A percentile compares a stretch with the other conserved stretches of the same genome.
These are phyloP conservation scores for Drosophila nebulosa DNA, from an alignment of 1,140 invertebrate species.

Conservation along the genomic window DNA sequence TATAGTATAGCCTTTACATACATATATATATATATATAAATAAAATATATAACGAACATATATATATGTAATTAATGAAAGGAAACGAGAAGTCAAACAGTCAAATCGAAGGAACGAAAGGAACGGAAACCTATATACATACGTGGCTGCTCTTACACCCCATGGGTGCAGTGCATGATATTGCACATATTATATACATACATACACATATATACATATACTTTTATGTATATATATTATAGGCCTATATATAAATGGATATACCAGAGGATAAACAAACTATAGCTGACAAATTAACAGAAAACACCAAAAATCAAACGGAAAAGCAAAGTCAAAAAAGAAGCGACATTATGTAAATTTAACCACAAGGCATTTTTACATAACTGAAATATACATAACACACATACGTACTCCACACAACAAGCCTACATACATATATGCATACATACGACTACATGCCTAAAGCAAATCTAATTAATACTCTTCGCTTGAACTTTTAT, in stretches of 20 bases:
- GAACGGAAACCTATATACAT: conserved; percentile 41
- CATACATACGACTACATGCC: conserved; percentile 18
- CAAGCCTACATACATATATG: conserved; percentile 1
- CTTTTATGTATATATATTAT: conserved; percentile 32
- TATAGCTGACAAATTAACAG: conserved; percentile 18
- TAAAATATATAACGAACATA: conserved; percentile 15
- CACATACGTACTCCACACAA: neutral
- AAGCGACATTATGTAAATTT: conserved; percentile 19
- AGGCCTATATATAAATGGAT: conserved; percentile 28
- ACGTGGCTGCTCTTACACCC: conserved; percentile 69
- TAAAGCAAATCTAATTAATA: neutral
- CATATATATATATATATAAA: conserved; percentile 2
- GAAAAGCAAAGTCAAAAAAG: conserved; percentile 31
- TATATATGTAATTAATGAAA: conserved; percentile 18
- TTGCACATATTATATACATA: conserved; percentile 47
- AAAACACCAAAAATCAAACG: conserved; percentile 35
- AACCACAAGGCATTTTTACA: conserved; percentile 29
- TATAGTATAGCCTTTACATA: conserved; percentile 22
- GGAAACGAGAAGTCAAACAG: neutral
- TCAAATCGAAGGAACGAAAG: neutral
- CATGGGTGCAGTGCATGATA: conserved; percentile 66
- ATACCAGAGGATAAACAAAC: conserved; percentile 21
- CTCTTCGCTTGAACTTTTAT: neutral
- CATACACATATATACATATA: conserved; percentile 34
- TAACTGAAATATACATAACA: conserved; percentile 11